Evolutionary conservation across 2,888 invertebrate species (phyloP), one percentile per base, ranked within the genome.

Genomic region (Dendrolimus houi): DNA sequence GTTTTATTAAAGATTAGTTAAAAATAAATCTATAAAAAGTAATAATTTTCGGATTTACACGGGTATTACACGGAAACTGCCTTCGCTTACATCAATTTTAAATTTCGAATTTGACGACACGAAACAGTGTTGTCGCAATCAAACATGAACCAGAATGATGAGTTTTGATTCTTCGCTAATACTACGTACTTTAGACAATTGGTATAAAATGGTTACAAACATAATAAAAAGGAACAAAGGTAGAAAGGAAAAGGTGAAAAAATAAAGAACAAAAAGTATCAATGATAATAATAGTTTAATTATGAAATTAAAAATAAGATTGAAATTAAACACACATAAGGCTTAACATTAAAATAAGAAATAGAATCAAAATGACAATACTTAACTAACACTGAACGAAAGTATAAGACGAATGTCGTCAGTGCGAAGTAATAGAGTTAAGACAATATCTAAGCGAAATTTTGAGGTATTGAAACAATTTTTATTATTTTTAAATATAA

Each of bases 261-360:
- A 87, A 83, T 72, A 85, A 85, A 83, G 80, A 87, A 86, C 85
- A 83, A 85, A 85, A 83, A 72, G 71, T 76, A 75, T 83, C 75
- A 85, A 87, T 87, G 85, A 87, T 85, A 86, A 89, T 87, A 85
- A 85, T 86, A 86, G 82, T 88, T 90, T 90, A 88, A 88, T 88
- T 83, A 87, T 81, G 84, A 87, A 89, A 87, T 81, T 87, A 87
- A 88, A 86, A 87, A 85, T 88, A 87, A 88, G 87, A 81, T 83
- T 81, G 87, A 88, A 89, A 90, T 82, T 87, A 89, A 90, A 81
- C 88, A 88, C 88, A 88, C 88, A 86, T 82, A 85, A 86, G 85
- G 77, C 88, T 87, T 88, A 88, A 82, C 69, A 75, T 85, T 87
- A 87, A 84, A 82, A 83, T 84, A 83, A 83, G 82, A 81, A 79